Evolutionary conservation across 92 coral and sea anemone species (phyloP).

Genomic region (Bergia sp.): DNA sequence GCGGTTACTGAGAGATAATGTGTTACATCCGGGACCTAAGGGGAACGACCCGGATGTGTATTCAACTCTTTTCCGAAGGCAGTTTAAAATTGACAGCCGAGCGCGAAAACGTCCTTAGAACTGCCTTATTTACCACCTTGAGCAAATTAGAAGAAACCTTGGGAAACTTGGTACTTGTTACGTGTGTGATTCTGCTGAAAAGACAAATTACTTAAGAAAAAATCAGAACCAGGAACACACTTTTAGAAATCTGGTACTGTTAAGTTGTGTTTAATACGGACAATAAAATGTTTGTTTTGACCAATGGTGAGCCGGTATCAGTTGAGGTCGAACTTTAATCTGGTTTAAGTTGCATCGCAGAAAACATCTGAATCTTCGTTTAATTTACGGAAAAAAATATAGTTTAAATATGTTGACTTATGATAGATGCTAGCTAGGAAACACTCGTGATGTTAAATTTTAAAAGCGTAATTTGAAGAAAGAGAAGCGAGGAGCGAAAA

Average conservation of each 20-base stretch:
- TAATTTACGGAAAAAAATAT: too few species aligned
- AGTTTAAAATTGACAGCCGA: constrained; percentile 19
- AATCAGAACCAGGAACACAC: background rate
- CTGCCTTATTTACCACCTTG: background rate
- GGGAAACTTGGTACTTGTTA: background rate
- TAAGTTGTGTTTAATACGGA: background rate
- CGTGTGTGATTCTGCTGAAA: background rate
- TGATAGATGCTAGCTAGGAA: too few species aligned
- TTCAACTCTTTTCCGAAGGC: constrained; percentile 84
- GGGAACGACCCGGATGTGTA: constrained; percentile 90
- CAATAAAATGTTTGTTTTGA: background rate
- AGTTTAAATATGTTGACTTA: too few species aligned
- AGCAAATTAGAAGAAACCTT: background rate
- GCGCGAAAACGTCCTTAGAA: background rate
- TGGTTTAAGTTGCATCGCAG: too few species aligned
- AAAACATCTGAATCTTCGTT: too few species aligned
- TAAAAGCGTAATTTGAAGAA: too few species aligned
- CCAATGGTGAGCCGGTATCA: background rate
- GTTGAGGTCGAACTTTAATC: too few species aligned
- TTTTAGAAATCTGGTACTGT: too few species aligned
- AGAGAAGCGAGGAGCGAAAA: too few species aligned
- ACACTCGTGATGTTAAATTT: too few species aligned
- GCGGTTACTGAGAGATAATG: constrained; percentile 76
- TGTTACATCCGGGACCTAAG: constrained; percentile 68
- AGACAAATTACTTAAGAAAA: too few species aligned